These are phyloP conservation scores for Aspidoscelis tigris DNA, from an alignment of 2,113 vertebrate genomes.

Conservation along the genomic window DNA sequence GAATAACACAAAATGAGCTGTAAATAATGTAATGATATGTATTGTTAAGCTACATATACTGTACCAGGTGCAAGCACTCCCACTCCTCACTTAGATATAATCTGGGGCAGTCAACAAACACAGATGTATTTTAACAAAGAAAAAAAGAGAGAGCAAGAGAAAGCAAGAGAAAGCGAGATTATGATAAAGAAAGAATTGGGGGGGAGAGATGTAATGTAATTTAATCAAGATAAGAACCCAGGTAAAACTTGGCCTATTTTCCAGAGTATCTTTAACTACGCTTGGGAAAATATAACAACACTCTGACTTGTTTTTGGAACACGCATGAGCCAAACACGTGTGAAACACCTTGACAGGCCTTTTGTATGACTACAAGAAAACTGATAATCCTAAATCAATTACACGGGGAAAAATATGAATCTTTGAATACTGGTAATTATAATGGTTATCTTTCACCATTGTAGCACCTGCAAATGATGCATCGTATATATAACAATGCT, in stretches of 20 bases:
- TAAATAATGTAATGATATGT: constrained; percentile 93
- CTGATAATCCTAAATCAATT: constrained; percentile 94
- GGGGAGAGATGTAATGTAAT: constrained; percentile 80
- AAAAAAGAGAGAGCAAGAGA: constrained; percentile 73
- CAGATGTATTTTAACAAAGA: constrained; percentile 95
- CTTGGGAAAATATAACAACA: constrained; percentile 77
- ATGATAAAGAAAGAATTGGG: constrained; percentile 81
- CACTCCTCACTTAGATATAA: constrained; percentile 87
- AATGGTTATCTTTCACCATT: constrained; percentile 98
- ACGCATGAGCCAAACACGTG: constrained; percentile 83
- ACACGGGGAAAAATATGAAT: constrained; percentile 87
- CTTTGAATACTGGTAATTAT: constrained; percentile 99
- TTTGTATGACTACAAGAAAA: constrained; percentile 93
- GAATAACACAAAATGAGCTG: constrained; percentile 87
- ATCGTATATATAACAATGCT: constrained; percentile 82
- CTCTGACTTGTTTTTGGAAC: constrained; percentile 84
- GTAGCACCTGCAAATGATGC: constrained; percentile 93
- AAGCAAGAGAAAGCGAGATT: constrained; percentile 74
- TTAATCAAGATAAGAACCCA: constrained; percentile 87
- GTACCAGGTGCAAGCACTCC: constrained; percentile 94
- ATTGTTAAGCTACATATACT: constrained; percentile 88
- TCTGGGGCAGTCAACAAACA: constrained; percentile 88
- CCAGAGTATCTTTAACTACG: constrained; percentile 72
- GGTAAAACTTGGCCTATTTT: constrained; percentile 81
- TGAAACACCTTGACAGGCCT: constrained; percentile 87